Evolutionary conservation across 2,113 vertebrate genomes (phyloP), one percentile per base, ranked within the genome.

Genomic region (Calidris pygmaea): DNA sequence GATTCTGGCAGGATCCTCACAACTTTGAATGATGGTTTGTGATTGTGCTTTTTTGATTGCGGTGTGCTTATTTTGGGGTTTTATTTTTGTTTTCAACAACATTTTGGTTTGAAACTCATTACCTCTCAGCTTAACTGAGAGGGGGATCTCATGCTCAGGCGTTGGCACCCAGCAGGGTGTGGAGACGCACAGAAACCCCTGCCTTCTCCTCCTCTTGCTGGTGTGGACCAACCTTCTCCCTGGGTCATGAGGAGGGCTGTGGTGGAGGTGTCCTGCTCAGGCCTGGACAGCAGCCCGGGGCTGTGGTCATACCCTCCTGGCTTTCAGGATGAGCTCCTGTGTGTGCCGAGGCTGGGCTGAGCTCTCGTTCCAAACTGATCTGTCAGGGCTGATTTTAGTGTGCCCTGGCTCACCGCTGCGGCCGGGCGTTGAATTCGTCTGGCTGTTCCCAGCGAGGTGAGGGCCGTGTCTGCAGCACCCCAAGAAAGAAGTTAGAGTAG

Each of bases 31-130:
- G 90, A 53, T 88, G 72, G 90, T 93, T 94, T 93, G 82, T 76
- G 95, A 93, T 89, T 75, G 92, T 87, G 80, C 59, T 56, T 73
- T 77, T 94, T 87, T 95, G 90, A 94, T 93, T 96, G 89, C 2
- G 6, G 60, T 67, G 68, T 94, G 90, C 77, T 76, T 93, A 58
- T 87, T 95, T 90, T 7, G 63, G 66, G 85, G 63, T 29, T 88
- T 96, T 81, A 26, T 87, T 94, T 92, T 94, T 96, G 92, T 91
- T 95, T 96, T 95, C 37, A 12, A 86, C 94, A 93, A 58, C 83
- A 12, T 90, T 93, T 94, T 73, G 94, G 89, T 88, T 35, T 87
- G 87, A 58, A 85, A 58, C 41, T 84, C 45, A 73, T 75, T 67
- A 52, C 27, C 37, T 75, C 76, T 68, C 43, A 18, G 37, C 68